Conservation (phyloP, 2,888 invertebrate species). For the Adelognathus sp. region DNA sequence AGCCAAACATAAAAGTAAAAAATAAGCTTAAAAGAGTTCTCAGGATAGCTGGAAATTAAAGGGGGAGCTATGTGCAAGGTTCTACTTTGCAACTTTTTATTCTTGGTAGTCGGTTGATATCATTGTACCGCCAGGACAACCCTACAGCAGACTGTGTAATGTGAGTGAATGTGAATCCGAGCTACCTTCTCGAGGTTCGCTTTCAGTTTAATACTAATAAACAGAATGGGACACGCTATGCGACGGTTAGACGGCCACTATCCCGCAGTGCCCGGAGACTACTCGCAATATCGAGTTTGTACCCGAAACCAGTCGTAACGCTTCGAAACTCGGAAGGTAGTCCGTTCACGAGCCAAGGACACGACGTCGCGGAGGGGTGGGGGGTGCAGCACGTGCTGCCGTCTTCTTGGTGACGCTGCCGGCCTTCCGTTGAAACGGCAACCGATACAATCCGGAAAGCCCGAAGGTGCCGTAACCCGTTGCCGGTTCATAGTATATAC, state of each 20-base stretch:
- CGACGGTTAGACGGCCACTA: not conserved
- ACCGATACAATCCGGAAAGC: conserved; percentile 45
- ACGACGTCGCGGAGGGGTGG: too few species aligned
- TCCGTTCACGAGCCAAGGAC: conserved; percentile 20
- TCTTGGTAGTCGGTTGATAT: too few species aligned
- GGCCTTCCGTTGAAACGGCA: conserved; percentile 20
- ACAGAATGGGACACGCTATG: not conserved
- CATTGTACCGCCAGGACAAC: too few species aligned
- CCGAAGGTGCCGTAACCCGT: conserved; percentile 34
- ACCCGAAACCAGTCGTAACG: not conserved
- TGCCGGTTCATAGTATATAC: too few species aligned
- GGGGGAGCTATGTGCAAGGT: too few species aligned
- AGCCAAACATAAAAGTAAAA: too few species aligned
- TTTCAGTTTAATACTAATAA: not conserved
- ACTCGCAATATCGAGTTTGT: conserved; percentile 9
- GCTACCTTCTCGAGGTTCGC: not conserved
- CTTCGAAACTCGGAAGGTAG: not conserved
- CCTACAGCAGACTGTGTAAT: not conserved
- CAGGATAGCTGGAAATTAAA: too few species aligned
- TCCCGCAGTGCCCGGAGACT: not conserved
- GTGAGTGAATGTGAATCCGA: not conserved
- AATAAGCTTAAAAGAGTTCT: too few species aligned
- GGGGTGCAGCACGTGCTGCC: conserved; percentile 36
- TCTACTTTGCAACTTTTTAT: too few species aligned
- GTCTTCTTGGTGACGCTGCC: conserved; percentile 15